Percentiles rank a stretch among this genome's conserved stretches.
Conservation (phyloP, 1,140 invertebrate genomes). For the Listronotus oregonensis region DNA sequence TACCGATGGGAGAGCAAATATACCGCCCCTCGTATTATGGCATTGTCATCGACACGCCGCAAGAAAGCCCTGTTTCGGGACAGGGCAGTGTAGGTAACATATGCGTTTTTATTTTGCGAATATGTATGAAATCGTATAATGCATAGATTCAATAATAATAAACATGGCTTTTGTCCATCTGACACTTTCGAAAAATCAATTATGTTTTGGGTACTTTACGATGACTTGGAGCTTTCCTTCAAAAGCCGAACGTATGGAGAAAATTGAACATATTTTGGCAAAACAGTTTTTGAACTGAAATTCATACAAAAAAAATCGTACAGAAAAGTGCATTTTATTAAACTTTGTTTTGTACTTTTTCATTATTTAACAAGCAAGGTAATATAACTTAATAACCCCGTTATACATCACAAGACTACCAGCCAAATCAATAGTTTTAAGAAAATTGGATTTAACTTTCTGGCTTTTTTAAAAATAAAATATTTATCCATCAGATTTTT, state of each 20-base stretch:
- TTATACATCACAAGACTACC: no score
- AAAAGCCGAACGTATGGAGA: no score
- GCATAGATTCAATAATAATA: slow-evolving; percentile 22
- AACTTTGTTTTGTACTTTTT: no score
- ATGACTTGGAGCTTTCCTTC: neutral
- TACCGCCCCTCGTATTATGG: slow-evolving; percentile 51
- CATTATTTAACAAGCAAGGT: no score
- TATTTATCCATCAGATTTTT: no score
- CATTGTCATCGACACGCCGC: slow-evolving; percentile 47
- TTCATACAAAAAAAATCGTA: no score
- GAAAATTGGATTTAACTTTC: no score
- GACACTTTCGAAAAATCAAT: slow-evolving; percentile 15
- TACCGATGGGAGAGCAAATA: slow-evolving; percentile 53
- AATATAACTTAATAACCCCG: no score
- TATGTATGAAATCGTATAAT: slow-evolving; percentile 10
- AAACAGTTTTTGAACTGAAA: no score
- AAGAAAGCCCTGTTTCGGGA: slow-evolving; percentile 36
- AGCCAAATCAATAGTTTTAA: no score
- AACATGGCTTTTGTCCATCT: slow-evolving; percentile 17
- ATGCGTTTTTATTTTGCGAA: slow-evolving; percentile 37
- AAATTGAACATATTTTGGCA: no score
- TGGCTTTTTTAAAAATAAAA: no score
- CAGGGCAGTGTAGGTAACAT: slow-evolving; percentile 36
- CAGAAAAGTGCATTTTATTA: neutral
- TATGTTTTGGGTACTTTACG: neutral